Percentiles rank a stretch among this genome's conserved stretches.
Evolutionary conservation across 2,113 vertebrate species (phyloP).

Genomic region (Morone chrysops): DNA sequence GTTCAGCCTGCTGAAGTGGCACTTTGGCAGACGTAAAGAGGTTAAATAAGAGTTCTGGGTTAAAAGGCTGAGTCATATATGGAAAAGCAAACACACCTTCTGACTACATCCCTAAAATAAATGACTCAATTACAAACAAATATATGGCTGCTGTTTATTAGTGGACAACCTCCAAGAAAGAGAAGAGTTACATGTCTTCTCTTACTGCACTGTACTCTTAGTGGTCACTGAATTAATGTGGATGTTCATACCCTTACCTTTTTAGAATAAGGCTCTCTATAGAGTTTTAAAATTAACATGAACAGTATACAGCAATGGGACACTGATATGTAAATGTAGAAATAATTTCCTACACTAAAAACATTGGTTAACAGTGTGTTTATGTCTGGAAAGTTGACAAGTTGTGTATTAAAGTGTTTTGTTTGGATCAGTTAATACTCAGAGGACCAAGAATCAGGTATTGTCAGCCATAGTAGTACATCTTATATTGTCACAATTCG

Average conservation of each 20-base stretch:
- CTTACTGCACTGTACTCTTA: no score
- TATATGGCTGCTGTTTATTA: background rate
- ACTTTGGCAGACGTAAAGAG: conserved; percentile 1
- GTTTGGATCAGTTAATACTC: background rate
- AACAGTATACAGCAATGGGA: background rate
- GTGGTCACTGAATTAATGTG: background rate
- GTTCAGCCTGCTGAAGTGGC: conserved; percentile 26
- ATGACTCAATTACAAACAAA: background rate
- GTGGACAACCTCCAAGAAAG: conserved; percentile 24
- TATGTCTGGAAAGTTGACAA: background rate
- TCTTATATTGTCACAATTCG: background rate
- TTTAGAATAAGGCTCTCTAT: background rate
- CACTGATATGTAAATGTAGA: no score
- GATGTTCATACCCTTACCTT: background rate
- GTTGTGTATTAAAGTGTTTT: background rate
- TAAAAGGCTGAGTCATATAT: conserved; percentile 8
- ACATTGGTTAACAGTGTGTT: background rate
- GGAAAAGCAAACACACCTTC: conserved; percentile 34
- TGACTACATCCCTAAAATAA: background rate
- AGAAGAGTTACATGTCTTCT: background rate
- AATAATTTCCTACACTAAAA: background rate
- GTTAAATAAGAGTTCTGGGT: conserved; percentile 24
- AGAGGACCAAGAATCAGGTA: no score
- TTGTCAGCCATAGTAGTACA: background rate
- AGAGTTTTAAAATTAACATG: background rate